Percentiles rank a stretch among this genome's conserved stretches.
Evolutionary conservation across 2,797 vertebrate genomes (phyloP).

Genomic region (Poeciliopsis presidionis): DNA sequence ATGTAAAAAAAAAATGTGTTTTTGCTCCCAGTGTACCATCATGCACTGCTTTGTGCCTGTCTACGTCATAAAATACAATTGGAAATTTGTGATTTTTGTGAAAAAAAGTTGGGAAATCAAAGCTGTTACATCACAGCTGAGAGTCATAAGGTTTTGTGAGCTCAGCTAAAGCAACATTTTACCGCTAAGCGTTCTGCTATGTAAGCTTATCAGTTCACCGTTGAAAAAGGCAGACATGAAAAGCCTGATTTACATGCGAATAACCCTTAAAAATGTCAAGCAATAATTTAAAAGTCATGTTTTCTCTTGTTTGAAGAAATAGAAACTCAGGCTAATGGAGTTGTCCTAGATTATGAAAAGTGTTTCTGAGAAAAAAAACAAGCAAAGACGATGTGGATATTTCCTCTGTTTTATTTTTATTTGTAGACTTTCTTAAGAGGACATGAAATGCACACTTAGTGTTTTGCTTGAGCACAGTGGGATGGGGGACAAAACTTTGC

Average conservation of each 20-base stretch:
- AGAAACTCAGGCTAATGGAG: slow-evolving; percentile 1
- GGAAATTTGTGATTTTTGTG: neutral
- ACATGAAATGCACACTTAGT: neutral
- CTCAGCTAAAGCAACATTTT: slow-evolving; percentile 2
- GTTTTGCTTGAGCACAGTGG: neutral
- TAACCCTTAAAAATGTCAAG: neutral
- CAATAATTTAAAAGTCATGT: neutral
- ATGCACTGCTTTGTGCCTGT: neutral
- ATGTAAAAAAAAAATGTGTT: neutral
- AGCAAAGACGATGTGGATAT: neutral
- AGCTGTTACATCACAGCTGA: neutral
- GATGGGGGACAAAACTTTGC: neutral
- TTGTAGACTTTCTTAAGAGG: neutral
- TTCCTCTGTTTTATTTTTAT: neutral
- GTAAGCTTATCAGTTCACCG: neutral
- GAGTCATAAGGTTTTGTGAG: neutral
- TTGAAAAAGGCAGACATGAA: neutral
- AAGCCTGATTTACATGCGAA: neutral
- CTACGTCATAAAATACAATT: neutral
- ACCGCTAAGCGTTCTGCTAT: neutral
- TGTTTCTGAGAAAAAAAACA: neutral
- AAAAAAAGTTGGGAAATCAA: neutral
- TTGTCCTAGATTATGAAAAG: neutral
- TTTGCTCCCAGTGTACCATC: neutral
- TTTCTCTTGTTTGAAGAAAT: neutral